Evolutionary conservation across 2,888 invertebrate species (phyloP).

Genomic region (Danaus chrysippus): DNA sequence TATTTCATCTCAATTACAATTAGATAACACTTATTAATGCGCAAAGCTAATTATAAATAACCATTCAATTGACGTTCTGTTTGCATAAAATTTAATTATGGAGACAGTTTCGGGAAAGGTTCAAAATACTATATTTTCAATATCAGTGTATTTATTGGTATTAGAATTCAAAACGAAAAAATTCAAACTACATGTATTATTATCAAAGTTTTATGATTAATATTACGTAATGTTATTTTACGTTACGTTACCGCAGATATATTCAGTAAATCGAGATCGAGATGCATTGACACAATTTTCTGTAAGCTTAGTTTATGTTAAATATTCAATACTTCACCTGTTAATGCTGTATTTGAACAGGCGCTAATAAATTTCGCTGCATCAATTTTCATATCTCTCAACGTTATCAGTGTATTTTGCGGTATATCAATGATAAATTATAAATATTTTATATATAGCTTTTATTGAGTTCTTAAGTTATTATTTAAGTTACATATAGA

Average conservation of each 20-base stretch:
- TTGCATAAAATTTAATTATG: conserved; percentile 22
- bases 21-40: conserved; percentile 32
- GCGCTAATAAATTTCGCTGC: too few species aligned
- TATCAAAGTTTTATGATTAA: not conserved
- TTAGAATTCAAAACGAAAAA: conserved; percentile 2
- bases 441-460: too few species aligned
- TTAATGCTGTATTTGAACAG: too few species aligned
- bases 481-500: not conserved
- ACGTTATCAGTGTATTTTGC: too few species aligned
- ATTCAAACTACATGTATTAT: not conserved
- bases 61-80: conserved; percentile 27
- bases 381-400: too few species aligned
- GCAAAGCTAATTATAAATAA: conserved; percentile 26
- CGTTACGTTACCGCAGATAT: not conserved
- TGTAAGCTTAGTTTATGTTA: too few species aligned
- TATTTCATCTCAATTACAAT: conserved; percentile 32
- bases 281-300: too few species aligned
- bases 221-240: not conserved
- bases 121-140: not conserved
- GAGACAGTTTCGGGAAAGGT: conserved; percentile 7
- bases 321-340: too few species aligned
- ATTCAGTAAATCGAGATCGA: not conserved
- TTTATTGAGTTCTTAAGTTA: too few species aligned
- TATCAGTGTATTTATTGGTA: not conserved
- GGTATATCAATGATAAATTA: too few species aligned